These are phyloP conservation scores for Gavia stellata DNA, from an alignment of 2,113 vertebrate genomes.

Conservation along the genomic window DNA sequence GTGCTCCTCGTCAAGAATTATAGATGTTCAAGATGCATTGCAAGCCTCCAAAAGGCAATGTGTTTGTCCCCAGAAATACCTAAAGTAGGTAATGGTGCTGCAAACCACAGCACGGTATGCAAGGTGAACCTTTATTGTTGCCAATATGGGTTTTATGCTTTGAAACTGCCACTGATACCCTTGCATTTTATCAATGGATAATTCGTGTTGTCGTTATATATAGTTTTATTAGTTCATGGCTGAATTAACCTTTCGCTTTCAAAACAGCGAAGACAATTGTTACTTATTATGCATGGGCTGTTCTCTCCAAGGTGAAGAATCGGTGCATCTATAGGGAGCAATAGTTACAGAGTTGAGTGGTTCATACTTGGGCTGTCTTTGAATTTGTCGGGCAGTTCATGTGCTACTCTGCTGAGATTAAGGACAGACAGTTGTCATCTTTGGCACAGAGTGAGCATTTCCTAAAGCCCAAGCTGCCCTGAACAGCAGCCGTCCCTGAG, in stretches of 20 bases:
- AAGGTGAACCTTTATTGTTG: background rate
- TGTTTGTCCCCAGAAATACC: background rate
- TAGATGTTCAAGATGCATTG: background rate
- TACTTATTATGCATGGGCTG: background rate
- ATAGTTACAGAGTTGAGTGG: background rate
- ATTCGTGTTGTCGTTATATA: background rate
- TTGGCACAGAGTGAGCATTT: background rate
- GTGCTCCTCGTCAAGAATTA: background rate
- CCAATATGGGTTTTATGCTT: background rate
- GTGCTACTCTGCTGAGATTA: background rate
- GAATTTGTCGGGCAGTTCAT: background rate
- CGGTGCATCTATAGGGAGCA: background rate
- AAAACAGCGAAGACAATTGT: background rate
- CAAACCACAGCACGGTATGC: background rate
- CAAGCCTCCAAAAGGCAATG: background rate
- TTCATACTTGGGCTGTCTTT: background rate
- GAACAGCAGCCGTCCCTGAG: background rate
- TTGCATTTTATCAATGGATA: accelerated
- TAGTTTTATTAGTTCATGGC: background rate
- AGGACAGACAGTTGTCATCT: background rate
- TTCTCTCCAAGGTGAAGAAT: background rate
- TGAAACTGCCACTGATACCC: background rate
- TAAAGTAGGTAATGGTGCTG: background rate
- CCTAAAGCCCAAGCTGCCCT: background rate
- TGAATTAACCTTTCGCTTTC: background rate